Conservation (phyloP, 1,140 invertebrate species). For the Glossosoma conforme region DNA sequence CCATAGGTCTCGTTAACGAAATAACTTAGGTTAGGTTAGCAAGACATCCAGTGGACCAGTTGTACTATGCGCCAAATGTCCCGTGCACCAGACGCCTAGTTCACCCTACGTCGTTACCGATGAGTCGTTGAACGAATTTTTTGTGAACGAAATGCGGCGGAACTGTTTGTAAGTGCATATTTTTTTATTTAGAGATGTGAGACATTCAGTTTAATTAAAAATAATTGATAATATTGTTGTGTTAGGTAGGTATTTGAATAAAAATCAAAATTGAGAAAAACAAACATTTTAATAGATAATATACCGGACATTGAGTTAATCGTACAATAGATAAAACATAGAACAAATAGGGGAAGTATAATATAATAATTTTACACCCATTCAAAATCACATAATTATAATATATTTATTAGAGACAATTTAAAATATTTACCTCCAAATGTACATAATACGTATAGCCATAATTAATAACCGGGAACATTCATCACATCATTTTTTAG, state of each 20-base stretch:
- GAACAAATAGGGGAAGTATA: slow-evolving; percentile 17
- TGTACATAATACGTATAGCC: neutral
- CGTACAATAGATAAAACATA: slow-evolving; percentile 25
- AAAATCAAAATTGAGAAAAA: slow-evolving; percentile 31
- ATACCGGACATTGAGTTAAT: slow-evolving; percentile 29
- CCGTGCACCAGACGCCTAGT: too few species aligned
- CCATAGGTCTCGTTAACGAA: too few species aligned
- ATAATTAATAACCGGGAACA: slow-evolving; percentile 28
- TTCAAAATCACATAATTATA: slow-evolving; percentile 5
- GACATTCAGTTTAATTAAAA: too few species aligned
- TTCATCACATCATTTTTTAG: slow-evolving; percentile 30
- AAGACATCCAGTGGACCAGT: too few species aligned
- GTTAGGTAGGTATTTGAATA: too few species aligned
- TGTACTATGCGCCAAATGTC: too few species aligned
- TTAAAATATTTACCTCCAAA: slow-evolving; percentile 12
- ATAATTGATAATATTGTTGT: too few species aligned
- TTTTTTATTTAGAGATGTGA: neutral
- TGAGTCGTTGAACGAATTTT: too few species aligned
- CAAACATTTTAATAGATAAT: slow-evolving; percentile 31
- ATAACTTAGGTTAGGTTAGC: too few species aligned
- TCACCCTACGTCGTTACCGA: too few species aligned
- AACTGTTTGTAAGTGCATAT: neutral
- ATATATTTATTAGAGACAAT: slow-evolving; percentile 12
- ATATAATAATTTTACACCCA: slow-evolving; percentile 15
- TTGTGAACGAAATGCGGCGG: too few species aligned